Conservation (phyloP, 2,113 vertebrate genomes). For the Halcyon senegalensis region DNA sequence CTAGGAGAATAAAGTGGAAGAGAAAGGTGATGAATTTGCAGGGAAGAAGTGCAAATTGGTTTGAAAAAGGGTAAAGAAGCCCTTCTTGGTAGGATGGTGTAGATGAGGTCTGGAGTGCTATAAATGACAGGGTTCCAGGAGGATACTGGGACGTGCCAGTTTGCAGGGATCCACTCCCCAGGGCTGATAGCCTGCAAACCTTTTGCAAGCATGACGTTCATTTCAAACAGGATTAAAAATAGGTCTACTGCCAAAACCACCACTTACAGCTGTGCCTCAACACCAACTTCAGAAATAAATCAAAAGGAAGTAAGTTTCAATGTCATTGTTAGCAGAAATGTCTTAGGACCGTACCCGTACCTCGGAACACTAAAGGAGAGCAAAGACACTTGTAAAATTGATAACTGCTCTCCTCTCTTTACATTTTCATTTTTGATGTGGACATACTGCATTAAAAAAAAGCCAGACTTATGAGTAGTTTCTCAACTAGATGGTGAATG, state of each 20-base stretch:
- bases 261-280: not conserved
- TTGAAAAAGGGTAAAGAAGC: not conserved
- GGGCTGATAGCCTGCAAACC: not conserved
- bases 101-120: not conserved
- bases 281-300: not conserved
- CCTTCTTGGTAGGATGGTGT: not conserved
- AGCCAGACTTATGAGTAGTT: rapidly evolving
- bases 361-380: not conserved
- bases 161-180: not conserved
- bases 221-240: not conserved
- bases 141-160: not conserved
- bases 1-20: not conserved
- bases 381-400: not conserved
- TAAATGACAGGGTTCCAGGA: no score
- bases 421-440: not conserved
- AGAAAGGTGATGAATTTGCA: not conserved
- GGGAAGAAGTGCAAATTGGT: not conserved
- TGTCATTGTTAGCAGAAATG: not conserved
- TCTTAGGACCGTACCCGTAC: rapidly evolving
- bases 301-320: not conserved
- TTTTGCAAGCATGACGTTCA: not conserved
- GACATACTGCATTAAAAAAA: not conserved
- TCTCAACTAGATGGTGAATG: not conserved
- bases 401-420: not conserved
- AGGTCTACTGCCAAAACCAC: not conserved